These are phyloP conservation scores for Drosophila lini DNA, from an alignment of 1,140 invertebrate genomes.

Conservation along the genomic window DNA sequence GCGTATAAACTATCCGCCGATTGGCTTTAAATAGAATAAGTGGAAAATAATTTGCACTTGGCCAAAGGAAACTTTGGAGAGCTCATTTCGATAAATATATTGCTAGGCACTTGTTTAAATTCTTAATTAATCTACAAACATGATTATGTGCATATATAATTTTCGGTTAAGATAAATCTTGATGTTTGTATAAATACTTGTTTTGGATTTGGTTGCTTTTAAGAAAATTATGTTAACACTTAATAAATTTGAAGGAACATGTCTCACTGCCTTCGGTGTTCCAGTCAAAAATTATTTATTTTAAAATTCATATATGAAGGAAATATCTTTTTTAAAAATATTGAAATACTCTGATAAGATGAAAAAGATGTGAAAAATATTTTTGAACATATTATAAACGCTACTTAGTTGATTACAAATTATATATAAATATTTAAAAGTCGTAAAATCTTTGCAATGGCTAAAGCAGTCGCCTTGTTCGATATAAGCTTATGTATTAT, in stretches of 20 bases:
- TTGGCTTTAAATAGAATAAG: conserved; percentile 45
- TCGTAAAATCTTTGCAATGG: not conserved
- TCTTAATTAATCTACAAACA: not conserved
- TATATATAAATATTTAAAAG: too few relatives aligned
- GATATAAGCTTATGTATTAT: not conserved
- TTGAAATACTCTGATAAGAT: too few relatives aligned
- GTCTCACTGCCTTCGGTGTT: not conserved
- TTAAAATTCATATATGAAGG: too few relatives aligned
- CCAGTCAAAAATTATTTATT: not conserved
- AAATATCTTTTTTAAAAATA: too few relatives aligned
- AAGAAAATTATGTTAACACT: conserved; percentile 3
- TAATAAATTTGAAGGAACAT: not conserved
- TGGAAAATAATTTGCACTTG: conserved; percentile 44
- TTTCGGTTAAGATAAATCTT: conserved; percentile 1
- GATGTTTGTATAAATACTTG: not conserved
- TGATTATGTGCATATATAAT: not conserved
- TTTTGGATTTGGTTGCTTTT: not conserved
- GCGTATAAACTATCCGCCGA: conserved; percentile 37
- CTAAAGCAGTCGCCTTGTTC: not conserved
- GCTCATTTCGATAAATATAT: not conserved
- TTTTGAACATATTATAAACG: not conserved
- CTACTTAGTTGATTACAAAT: not conserved
- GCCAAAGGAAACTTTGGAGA: not conserved
- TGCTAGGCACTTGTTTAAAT: not conserved
- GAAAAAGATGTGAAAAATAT: too few relatives aligned